These are phyloP conservation scores for Sweltsa coloradensis DNA, from an alignment of 1,140 invertebrate genomes.

Conservation along the genomic window DNA sequence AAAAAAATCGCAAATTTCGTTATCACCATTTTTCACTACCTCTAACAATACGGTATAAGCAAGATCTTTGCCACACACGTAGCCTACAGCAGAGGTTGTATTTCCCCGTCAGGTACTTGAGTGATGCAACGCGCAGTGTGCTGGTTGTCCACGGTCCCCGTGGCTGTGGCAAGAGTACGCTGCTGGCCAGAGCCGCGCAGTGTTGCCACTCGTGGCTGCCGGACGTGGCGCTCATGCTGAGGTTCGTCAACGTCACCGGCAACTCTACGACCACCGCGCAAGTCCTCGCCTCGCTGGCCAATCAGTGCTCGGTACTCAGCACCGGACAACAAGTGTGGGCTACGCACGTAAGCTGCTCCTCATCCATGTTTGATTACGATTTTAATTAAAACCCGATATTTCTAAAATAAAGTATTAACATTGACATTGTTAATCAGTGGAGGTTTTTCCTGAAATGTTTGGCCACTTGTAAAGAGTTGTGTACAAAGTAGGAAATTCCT, in stretches of 20 bases:
- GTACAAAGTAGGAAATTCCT: too few relatives aligned
- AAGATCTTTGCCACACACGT: too few relatives aligned
- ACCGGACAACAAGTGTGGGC: constrained; percentile 42
- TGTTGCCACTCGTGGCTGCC: constrained; percentile 52
- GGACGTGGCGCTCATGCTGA: constrained; percentile 42
- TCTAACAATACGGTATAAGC: too few relatives aligned
- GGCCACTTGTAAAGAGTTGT: too few relatives aligned
- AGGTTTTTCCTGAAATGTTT: too few relatives aligned
- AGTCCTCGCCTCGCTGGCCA: constrained; percentile 48
- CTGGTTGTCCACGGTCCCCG: constrained; percentile 61
- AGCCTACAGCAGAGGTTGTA: too few relatives aligned
- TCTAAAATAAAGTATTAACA: too few relatives aligned
- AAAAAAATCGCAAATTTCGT: too few relatives aligned
- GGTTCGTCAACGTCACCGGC: constrained; percentile 52
- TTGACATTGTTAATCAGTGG: too few relatives aligned
- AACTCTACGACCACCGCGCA: constrained; percentile 51
- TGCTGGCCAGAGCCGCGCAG: constrained; percentile 55
- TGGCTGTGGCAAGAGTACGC: constrained; percentile 69
- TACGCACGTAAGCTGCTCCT: constrained; percentile 44
- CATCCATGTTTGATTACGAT: too few relatives aligned
- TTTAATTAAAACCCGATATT: too few relatives aligned
- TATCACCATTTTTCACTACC: too few relatives aligned
- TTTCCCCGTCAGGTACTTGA: constrained; percentile 56
- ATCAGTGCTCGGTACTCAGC: constrained; percentile 49
- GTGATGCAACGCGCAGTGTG: constrained; percentile 40